Evolutionary conservation across 2,888 invertebrate species (phyloP).

Genomic region (Trilocha varians): DNA sequence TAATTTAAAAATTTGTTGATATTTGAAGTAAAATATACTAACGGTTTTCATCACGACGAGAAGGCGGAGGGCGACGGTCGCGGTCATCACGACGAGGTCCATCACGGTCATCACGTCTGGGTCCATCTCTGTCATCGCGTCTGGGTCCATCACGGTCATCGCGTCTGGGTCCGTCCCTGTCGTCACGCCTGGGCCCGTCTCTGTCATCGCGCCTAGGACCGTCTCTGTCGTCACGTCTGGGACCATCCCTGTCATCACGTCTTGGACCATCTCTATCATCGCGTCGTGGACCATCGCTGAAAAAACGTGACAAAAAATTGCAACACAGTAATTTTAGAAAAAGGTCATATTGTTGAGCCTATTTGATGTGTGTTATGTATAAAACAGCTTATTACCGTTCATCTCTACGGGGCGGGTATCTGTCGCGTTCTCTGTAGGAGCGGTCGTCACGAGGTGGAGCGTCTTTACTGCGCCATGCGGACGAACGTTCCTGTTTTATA

Average conservation of each 20-base stretch:
- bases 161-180: slow-evolving; percentile 20
- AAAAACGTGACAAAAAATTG: no score
- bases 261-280: slow-evolving; percentile 16
- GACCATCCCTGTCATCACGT: slow-evolving; percentile 24
- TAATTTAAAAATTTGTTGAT: no score
- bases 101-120: slow-evolving; percentile 41
- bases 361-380: background rate
- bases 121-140: slow-evolving; percentile 30
- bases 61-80: slow-evolving; percentile 40
- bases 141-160: slow-evolving; percentile 34
- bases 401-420: slow-evolving; percentile 45
- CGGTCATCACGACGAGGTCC: slow-evolving; percentile 36
- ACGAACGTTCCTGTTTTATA: slow-evolving; percentile 46
- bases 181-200: slow-evolving; percentile 30
- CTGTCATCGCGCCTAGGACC: slow-evolving; percentile 31
- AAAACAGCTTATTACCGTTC: slow-evolving; percentile 23
- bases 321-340: no score
- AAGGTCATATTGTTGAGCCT: background rate
- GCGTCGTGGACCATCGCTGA: slow-evolving; percentile 16
- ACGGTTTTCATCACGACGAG: slow-evolving; percentile 64
- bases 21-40: slow-evolving; percentile 18
- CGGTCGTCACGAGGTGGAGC: slow-evolving; percentile 38
- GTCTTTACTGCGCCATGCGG: slow-evolving; percentile 56
- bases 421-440: slow-evolving; percentile 33
- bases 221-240: slow-evolving; percentile 31